Conservation (phyloP, 2,797 vertebrate species). For the Gallirallus australis region DNA sequence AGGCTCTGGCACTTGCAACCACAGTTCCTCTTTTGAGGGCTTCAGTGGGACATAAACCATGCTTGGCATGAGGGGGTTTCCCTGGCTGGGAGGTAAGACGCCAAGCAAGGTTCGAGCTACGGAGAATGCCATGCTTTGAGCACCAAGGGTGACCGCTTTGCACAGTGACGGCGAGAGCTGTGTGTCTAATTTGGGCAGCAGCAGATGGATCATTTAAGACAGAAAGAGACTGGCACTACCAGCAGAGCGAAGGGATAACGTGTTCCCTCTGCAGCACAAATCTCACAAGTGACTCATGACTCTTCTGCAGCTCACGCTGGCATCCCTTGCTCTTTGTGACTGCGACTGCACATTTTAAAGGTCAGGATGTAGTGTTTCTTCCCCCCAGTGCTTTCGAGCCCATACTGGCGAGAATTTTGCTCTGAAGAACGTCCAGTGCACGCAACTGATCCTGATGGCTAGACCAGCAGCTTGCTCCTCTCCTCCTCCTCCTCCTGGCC, state of each 20-base stretch:
- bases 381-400: neutral
- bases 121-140: neutral
- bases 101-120: neutral
- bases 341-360: conserved; percentile 45
- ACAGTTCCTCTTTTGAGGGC: neutral
- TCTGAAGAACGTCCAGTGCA: neutral
- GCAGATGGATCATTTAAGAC: conserved; percentile 62
- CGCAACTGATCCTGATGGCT: rapidly evolving
- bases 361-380: neutral
- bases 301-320: conserved; percentile 16
- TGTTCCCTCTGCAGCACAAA: conserved; percentile 57
- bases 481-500: neutral
- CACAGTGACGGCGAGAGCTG: neutral
- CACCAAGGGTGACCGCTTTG: rapidly evolving
- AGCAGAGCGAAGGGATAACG: conserved; percentile 51
- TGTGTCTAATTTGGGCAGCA: conserved; percentile 66
- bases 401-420: neutral
- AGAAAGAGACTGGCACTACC: conserved; percentile 65
- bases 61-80: neutral
- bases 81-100: neutral
- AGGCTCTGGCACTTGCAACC: neutral
- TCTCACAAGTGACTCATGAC: conserved; percentile 66
- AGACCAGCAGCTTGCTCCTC: neutral
- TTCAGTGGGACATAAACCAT: neutral
- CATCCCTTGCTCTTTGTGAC: conserved; percentile 30